phyloP scores from a whole-genome alignment of 2,888 invertebrate species.

The Platycnemis pennipes region DNA sequence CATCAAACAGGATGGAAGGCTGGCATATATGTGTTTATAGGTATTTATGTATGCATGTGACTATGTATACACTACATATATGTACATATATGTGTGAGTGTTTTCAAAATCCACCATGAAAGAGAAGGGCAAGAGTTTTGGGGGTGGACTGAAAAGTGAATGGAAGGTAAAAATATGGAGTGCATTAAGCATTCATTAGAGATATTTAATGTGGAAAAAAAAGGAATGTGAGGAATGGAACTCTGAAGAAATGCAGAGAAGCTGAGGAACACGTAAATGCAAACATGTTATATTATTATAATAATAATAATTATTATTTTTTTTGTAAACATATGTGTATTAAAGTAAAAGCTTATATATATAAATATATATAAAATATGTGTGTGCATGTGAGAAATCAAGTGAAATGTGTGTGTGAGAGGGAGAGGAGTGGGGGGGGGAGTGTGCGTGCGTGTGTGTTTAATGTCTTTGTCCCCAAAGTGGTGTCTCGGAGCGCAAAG shows the following conservation, averaged over 20 bases:
- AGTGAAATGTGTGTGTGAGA: not conserved
- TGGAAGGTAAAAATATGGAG: conserved; percentile 7
- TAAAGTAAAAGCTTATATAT: conserved; percentile 67
- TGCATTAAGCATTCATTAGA: conserved; percentile 1
- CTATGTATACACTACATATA: not conserved
- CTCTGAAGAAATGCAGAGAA: conserved; percentile 31
- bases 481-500: conserved; percentile 22
- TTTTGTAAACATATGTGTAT: conserved; percentile 67
- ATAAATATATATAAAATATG: conserved; percentile 51
- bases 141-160: conserved; percentile 25
- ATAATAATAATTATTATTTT: conserved; percentile 65
- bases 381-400: not conserved
- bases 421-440: not conserved
- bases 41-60: not conserved
- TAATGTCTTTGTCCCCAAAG: conserved; percentile 41
- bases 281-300: conserved; percentile 57
- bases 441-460: not conserved
- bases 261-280: conserved; percentile 50
- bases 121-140: conserved; percentile 9
- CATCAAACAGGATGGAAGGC: not conserved
- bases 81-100: not conserved
- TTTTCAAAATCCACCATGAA: not conserved
- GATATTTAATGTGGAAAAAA: not conserved
- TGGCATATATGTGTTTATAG: not conserved
- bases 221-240: not conserved